These are phyloP conservation scores for Umimayanthus chanpuru DNA, from an alignment of 92 coral and sea anemone genomes.

Conservation along the genomic window DNA sequence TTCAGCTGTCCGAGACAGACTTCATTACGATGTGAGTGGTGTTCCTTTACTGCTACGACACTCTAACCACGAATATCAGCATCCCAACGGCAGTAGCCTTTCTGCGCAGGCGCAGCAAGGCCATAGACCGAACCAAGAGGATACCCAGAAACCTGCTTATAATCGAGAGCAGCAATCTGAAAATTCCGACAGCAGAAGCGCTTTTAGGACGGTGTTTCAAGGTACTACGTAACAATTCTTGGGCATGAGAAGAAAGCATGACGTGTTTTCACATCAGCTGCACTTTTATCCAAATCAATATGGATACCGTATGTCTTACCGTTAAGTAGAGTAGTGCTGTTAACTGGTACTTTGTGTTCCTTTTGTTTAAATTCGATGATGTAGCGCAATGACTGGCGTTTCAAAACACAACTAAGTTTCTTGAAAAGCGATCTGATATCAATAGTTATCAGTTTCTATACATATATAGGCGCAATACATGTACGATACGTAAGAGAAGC, in stretches of 20 bases:
- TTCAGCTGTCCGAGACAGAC: constrained; percentile 39
- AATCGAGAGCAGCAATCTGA: constrained; percentile 26
- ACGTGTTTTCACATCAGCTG: background rate
- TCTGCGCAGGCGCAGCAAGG: constrained; percentile 42
- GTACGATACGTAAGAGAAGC: too few species aligned
- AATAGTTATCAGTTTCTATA: too few species aligned
- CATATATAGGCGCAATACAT: too few species aligned
- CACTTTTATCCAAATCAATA: background rate
- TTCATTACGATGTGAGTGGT: constrained; percentile 30
- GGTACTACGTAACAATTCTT: constrained; percentile 44
- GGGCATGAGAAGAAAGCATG: background rate
- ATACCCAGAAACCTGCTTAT: background rate
- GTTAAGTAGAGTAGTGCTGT: background rate
- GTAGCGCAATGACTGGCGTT: too few species aligned
- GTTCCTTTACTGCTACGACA: constrained; percentile 8
- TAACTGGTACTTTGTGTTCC: too few species aligned
- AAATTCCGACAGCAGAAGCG: constrained; percentile 65
- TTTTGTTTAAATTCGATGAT: too few species aligned
- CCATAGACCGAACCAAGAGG: constrained; percentile 25
- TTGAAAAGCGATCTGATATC: too few species aligned
- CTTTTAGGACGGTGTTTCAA: constrained; percentile 82
- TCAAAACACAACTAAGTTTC: too few species aligned
- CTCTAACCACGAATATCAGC: background rate
- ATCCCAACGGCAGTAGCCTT: constrained; percentile 6
- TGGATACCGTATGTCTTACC: background rate